phyloP scores from a whole-genome alignment of 2,888 invertebrate species.

The Tinea pellionella region DNA sequence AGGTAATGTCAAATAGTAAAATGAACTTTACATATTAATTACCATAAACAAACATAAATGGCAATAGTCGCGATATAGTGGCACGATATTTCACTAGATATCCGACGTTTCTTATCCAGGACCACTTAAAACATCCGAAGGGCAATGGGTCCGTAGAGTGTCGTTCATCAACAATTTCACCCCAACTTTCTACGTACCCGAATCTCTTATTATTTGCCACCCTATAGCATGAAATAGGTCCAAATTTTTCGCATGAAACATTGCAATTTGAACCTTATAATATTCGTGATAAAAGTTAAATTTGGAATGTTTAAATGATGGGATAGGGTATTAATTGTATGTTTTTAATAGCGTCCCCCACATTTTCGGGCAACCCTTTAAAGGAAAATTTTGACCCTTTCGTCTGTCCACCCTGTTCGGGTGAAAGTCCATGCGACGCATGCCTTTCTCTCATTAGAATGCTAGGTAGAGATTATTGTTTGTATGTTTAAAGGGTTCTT shows the following conservation, averaged over 20 bases:
- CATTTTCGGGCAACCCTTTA: constrained; percentile 62
- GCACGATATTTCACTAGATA: constrained; percentile 56
- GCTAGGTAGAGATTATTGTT: constrained; percentile 22
- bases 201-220: constrained; percentile 64
- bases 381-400: constrained; percentile 57
- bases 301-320: constrained; percentile 33
- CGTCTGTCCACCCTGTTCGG: constrained; percentile 51
- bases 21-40: constrained; percentile 19
- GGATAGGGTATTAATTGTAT: constrained; percentile 64
- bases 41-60: constrained; percentile 21
- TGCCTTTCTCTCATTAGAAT: constrained; percentile 56
- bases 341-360: constrained; percentile 38
- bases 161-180: constrained; percentile 65
- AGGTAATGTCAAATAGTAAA: constrained; percentile 19
- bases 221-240: constrained; percentile 64
- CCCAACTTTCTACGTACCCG: constrained; percentile 61
- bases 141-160: constrained; percentile 68
- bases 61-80: constrained; percentile 21
- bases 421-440: constrained; percentile 44
- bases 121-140: constrained; percentile 66
- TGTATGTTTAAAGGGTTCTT: constrained; percentile 41
- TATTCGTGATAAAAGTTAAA: constrained; percentile 21
- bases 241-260: constrained; percentile 32
- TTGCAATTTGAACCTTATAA: constrained; percentile 25
- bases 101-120: constrained; percentile 65